These are phyloP conservation scores for Orthosia gracilis DNA, from an alignment of 2,888 invertebrate species.

Conservation along the genomic window DNA sequence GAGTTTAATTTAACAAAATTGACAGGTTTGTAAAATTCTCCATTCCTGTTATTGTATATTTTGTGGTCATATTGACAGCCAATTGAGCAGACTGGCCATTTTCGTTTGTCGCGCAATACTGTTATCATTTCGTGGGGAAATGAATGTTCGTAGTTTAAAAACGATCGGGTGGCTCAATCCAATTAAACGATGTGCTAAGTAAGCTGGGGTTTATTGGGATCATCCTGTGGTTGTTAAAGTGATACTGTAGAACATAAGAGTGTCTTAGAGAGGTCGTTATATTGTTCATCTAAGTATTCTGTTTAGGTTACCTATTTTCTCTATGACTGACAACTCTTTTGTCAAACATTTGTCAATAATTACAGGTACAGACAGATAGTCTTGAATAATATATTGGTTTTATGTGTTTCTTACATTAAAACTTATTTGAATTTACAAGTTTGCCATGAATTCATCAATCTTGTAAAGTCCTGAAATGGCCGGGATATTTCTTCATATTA, in stretches of 20 bases:
- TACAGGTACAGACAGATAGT: background rate
- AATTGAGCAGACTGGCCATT: background rate
- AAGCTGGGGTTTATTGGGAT: constrained; percentile 10
- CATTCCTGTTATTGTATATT: constrained; percentile 9
- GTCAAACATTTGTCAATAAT: background rate
- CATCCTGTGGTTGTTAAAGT: background rate
- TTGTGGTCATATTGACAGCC: constrained; percentile 20
- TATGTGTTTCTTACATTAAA: background rate
- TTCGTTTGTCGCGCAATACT: background rate
- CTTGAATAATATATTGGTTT: background rate
- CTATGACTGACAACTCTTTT: background rate
- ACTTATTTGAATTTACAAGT: background rate
- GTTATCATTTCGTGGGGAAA: background rate
- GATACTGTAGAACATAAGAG: background rate
- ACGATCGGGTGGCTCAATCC: constrained; percentile 5
- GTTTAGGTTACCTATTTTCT: background rate
- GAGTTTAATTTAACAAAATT: constrained; percentile 17
- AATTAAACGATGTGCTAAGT: background rate
- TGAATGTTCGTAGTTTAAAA: constrained; percentile 8
- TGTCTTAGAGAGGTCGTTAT: background rate
- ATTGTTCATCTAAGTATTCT: background rate
- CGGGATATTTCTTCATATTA: background rate
- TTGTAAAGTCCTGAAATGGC: background rate
- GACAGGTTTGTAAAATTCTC: background rate
- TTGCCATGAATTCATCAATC: background rate